Evolutionary conservation across 1,140 invertebrate species (phyloP), one percentile per base, ranked within the genome.

Genomic region (Uloborus diversus): DNA sequence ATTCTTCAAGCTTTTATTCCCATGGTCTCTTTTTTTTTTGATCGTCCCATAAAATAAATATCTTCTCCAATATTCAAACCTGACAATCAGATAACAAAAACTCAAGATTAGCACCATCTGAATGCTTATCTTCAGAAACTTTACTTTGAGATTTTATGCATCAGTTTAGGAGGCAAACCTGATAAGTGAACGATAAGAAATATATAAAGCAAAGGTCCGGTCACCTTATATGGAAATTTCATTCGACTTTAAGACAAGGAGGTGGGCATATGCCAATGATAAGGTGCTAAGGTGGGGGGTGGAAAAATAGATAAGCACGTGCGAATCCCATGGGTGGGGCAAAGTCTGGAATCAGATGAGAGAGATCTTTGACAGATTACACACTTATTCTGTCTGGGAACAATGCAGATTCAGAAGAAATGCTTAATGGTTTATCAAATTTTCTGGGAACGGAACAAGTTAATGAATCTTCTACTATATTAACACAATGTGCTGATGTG

Each of bases 121-220:
- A 59, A 71, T 57, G 68, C 68, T 57, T 71, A 71, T 71, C n/a
- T n/a, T n/a, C 68, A 32, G 28, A n/a, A n/a, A 57, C 49, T 57
- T 71, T 57, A 56, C 49, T 20, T 71, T 57, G n/a, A 11, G 11
- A 47, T 23, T 27, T 27, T 56, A 20, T 56, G 53, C 68, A 71
- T 71, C 68, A 71, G 68, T 71, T 71, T 71, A 71, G 49, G 68
- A 71, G n/a, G n/a, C n/a, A n/a, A 57, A 53, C 27, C 11, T 23
- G 49, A 56, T 71, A 59, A 71, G 68, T n/a, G 33, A 3, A 68
- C 20, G 33, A 37, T 35, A 68, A 51, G 47, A 9, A 25, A 30
- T 51, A 28, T 28, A 51, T 30, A 68, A 68, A 37, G 25, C 65
- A 68, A 68, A 68, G 65, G 37, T 51, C 42, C 47, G 25, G 47